Evolutionary conservation across 2,113 vertebrate genomes (phyloP), one percentile per base, ranked within the genome.

Genomic region (Pyxicephalus adspersus): DNA sequence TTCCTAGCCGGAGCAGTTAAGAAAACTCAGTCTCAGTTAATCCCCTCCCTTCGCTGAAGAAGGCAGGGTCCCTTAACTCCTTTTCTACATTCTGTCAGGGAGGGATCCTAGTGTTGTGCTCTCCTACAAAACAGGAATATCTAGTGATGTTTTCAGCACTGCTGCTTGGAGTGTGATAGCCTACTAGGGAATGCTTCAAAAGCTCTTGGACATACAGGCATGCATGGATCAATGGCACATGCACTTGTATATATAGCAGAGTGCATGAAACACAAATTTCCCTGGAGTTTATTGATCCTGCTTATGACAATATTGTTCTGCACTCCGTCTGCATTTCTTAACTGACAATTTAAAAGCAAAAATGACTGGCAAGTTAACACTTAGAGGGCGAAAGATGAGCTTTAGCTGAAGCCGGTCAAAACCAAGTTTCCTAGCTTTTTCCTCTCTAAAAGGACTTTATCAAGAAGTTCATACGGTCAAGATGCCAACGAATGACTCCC

Each of bases 401-500:
- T 34, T 63, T 60, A 75, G 65, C 81, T 34, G 18, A 45, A 23
- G 23, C 65, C 64, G 72, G 20, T 76, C 6, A 22, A 18, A 55
- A 23, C 1, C 65, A 52, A 34, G 64, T 7, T 0, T 45, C 3
- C 1, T 0, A 45, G 38, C 17, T 66, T 6, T 20, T 22, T 55
- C 65, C 26, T 52, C 25, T 76, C 23, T 55, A 2, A 13, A 16
- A 19, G 61, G 28, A 60, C 38, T 23, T 4, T 23, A 26, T 17
- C 0, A 15, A 83, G 25, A 31, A 72, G 92, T 96, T 95, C 91
- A 93, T 85, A 81, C 71, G 52, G 65, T 87, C 34, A 84, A 68
- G 66, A 83, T 88, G 58, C 78, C 90, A 64, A 91, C 89, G 81
- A 95, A 95, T 28, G 92, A 18, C 86, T 90, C 87, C 0, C 86